These are phyloP conservation scores for Macquaria ambigua DNA, from an alignment of 2,113 vertebrate genomes.

Conservation along the genomic window DNA sequence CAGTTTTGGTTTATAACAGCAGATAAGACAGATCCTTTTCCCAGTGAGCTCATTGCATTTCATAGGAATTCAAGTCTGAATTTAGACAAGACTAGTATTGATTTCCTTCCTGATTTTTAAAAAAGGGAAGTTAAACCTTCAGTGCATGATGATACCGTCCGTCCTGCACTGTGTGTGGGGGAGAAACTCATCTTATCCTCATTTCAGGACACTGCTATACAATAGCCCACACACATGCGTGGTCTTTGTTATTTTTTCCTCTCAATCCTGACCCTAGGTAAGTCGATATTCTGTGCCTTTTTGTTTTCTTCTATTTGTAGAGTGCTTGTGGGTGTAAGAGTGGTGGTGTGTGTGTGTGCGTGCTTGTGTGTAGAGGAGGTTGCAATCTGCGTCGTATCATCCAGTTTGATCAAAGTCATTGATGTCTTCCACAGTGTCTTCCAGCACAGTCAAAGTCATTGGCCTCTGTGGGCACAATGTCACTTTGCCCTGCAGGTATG, in stretches of 20 bases:
- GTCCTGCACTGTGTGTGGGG: slow-evolving; percentile 6
- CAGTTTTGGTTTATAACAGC: background rate
- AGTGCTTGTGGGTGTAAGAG: slow-evolving; percentile 28
- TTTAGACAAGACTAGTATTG: background rate
- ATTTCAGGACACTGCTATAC: slow-evolving; percentile 48
- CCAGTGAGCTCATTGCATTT: background rate
- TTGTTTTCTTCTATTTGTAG: slow-evolving; percentile 27
- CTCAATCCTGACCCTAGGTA: slow-evolving; percentile 67
- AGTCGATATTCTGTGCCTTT: slow-evolving; percentile 59
- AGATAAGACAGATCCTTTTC: background rate
- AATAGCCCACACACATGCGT: slow-evolving; percentile 69
- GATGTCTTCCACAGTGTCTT: slow-evolving; percentile 49
- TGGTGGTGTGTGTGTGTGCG: background rate
- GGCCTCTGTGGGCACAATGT: slow-evolving; percentile 79
- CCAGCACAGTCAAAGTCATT: slow-evolving; percentile 44
- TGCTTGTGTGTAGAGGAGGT: background rate
- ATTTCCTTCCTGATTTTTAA: slow-evolving; percentile 70
- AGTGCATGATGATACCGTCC: background rate
- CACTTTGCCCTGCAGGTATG: slow-evolving; percentile 85
- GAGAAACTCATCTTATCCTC: slow-evolving; percentile 36
- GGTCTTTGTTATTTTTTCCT: slow-evolving; percentile 60
- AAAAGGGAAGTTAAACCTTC: slow-evolving; percentile 49
- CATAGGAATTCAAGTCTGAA: background rate
- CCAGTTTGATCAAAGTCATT: background rate
- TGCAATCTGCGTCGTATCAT: background rate